Base-by-base conservation (phyloP, 1,140 invertebrate genomes). In the Magallana ariakensis region DNA sequence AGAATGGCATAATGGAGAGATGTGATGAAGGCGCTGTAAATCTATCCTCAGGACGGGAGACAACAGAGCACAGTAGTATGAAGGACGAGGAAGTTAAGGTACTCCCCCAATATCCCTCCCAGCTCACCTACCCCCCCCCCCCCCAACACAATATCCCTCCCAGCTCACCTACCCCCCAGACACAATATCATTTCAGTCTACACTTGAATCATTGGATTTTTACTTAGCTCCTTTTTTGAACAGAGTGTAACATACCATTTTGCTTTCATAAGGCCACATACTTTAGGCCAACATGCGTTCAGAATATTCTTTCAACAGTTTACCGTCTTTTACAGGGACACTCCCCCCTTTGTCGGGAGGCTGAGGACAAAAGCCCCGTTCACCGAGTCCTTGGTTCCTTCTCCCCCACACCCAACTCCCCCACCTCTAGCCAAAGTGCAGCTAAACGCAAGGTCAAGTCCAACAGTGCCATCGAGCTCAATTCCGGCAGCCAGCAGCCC, bases 1-100 rank as follows among this genome's bases (percentile, higher is more conserved):
- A 90, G 70, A 87, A 92, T 92, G 91, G 90, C 87, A 92, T 92
- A 84, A 91, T 91, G 91, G 89, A 90, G 58, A 87, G 86, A 83
- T 85, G 57, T 56, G 85, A 86, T 33, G 87, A 90, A 11, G 87
- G 87, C 9, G 91, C 89, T 80, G 91, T 92, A 16, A 92, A 92
- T 80, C 58, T 92, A 16, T 89, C 90, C 16, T 91, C 91, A 3
- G 57, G 84, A 75, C 86, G 70, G 55, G 84, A 89, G n/a, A 58
- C 84, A 22, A 58, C 57, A 54, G 75, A 57, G 62, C 84, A 70
- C 33, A 82, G 54, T 22, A 66, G 22, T 22, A 80, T 58, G 19
- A 90, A 91, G 83, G 90, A 70, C 84, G 57, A 90, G 33, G 87
- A 87, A 57, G 26, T 86, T 53, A 87, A 84, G 86, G 85, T 85